phyloP scores from a whole-genome alignment of 2,797 vertebrate species.

The Myiotriccus ornatus region DNA sequence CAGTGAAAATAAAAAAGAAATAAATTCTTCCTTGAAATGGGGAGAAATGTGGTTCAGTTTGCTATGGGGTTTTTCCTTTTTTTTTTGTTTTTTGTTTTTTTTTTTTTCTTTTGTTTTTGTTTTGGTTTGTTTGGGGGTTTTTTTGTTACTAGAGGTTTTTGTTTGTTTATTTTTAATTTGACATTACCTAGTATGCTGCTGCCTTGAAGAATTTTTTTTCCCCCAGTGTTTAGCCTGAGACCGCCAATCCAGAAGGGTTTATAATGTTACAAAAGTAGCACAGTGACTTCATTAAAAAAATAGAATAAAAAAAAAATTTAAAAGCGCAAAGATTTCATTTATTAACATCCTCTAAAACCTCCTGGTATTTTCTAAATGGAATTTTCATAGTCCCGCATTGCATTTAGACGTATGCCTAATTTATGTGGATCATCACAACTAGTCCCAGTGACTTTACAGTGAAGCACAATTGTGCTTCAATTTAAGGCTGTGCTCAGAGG shows the following conservation, averaged over 20 bases:
- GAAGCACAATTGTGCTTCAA: background rate
- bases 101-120: background rate
- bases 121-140: background rate
- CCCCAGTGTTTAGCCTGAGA: background rate
- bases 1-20: background rate
- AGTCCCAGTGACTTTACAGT: background rate
- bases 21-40: background rate
- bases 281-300: background rate
- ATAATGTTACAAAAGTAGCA: background rate
- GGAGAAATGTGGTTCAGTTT: background rate
- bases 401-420: background rate
- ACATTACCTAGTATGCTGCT: background rate
- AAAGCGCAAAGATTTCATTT: background rate
- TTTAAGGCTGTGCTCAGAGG: background rate
- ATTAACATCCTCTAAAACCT: background rate
- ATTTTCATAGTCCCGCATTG: background rate
- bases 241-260: background rate
- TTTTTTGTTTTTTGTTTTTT: background rate
- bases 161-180: slow-evolving; percentile 16
- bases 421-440: background rate
- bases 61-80: background rate
- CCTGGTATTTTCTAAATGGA: slow-evolving; percentile 8
- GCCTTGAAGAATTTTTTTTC: background rate
- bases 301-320: background rate
- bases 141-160: background rate